Base-by-base conservation (phyloP, 2,113 vertebrate genomes). In the Forbesichthys agassizii region DNA sequence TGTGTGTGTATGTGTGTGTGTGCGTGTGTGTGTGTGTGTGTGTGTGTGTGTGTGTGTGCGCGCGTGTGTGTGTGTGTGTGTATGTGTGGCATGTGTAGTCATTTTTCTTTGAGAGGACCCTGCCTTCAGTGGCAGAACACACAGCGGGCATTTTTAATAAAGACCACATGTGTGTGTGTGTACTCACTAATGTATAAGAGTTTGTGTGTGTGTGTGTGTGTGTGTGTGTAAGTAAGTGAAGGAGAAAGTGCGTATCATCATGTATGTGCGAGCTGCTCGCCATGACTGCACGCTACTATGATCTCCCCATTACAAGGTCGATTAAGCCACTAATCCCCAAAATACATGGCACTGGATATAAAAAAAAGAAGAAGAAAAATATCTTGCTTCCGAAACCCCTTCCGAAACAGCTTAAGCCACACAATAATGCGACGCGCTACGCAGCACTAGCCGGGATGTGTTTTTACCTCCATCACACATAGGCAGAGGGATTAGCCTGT, bases 231-330 rank as follows among this genome's bases (percentile, higher is more conserved):
- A 18, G 16, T n/a, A 33, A 61, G 48, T 5, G 33, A 11, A 20
- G 36, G 57, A 5, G 11, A 52, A 33, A 13, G 42, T 77, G 47
- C 65, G 84, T 79, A 74, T 75, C 59, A 66, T 78, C 66, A 64
- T 76, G 84, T 80, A 78, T 81, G 80, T 77, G 47, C 62, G 84
- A 69, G 65, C 81, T 87, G 86, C 84, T 90, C 88, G 89, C 84
- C 82, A 91, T 90, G 90, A 87, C 86, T 89, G 85, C 87, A 91
- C 85, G 89, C 87, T 73, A 88, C 86, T 86, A 90, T 91, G 92
- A 92, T 93, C 92, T 92, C 90, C 90, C 90, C 87, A 93, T 93
- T 93, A 93, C 92, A 92, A 92, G 92, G 91, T 93, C 92, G 92
- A 93, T 93, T 93, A 93, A 93, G 88, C 84, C 89, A 91, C 92